These are phyloP conservation scores for Parnassius apollo DNA, from an alignment of 2,888 invertebrate species.

Conservation along the genomic window DNA sequence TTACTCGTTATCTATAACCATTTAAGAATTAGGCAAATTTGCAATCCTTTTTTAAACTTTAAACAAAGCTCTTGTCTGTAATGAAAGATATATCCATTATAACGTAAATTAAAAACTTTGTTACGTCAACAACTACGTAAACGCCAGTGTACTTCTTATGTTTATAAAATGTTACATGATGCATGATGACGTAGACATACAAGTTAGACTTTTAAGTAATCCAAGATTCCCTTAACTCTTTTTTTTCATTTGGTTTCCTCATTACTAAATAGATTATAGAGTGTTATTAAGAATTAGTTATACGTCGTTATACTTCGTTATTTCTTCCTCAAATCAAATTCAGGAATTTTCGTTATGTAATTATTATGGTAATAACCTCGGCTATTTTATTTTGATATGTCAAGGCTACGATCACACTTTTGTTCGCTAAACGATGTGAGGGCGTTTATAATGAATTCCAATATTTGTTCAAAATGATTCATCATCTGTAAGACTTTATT, in stretches of 20 bases:
- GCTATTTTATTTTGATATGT: conserved; percentile 52
- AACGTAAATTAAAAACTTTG: no score
- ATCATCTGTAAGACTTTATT: conserved; percentile 45
- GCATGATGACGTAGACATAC: no score
- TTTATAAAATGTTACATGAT: no score
- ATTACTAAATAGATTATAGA: conserved; percentile 9
- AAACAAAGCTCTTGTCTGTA: no score
- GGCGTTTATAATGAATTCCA: conserved; percentile 17
- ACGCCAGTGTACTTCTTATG: no score
- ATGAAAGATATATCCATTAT: no score
- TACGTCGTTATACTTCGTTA: conserved; percentile 37
- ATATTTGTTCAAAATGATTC: conserved; percentile 34
- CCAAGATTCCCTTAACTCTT: background rate
- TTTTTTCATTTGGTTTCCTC: conserved; percentile 4
- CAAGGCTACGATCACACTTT: conserved; percentile 58
- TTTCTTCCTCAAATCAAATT: conserved; percentile 50
- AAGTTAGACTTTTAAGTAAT: background rate
- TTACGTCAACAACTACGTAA: background rate
- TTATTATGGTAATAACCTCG: conserved; percentile 54
- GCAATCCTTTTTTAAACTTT: no score
- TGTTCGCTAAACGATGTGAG: conserved; percentile 48
- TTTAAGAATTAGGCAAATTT: no score
- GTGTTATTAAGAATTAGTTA: conserved; percentile 33
- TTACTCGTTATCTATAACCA: no score
- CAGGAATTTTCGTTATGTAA: conserved; percentile 46